Evolutionary conservation across 2,888 invertebrate genomes (phyloP).

Genomic region (Aleiodes alternator): DNA sequence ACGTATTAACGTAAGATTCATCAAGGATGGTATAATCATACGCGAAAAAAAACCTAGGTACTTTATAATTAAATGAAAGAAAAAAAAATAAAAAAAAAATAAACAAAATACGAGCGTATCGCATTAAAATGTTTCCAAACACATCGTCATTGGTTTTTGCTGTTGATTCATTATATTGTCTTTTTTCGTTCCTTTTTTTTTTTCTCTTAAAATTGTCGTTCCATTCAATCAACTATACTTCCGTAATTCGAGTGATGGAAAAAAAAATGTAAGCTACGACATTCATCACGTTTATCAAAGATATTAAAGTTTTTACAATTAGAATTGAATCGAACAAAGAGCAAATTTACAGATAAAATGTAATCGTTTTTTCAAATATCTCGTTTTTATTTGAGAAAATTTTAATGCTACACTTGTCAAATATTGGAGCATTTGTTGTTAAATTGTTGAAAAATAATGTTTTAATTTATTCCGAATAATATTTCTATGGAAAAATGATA

Average conservation of each 20-base stretch:
- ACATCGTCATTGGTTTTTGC: conserved; percentile 73
- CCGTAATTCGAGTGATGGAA: conserved; percentile 52
- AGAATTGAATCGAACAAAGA: conserved; percentile 35
- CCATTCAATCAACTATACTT: conserved; percentile 51
- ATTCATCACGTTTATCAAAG: conserved; percentile 50
- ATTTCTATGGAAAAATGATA: neutral
- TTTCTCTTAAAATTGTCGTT: neutral
- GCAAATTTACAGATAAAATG: conserved; percentile 28
- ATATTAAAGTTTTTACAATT: conserved; percentile 51
- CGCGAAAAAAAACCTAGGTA: conserved; percentile 58
- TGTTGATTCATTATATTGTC: conserved; percentile 62
- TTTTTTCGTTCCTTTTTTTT: conserved; percentile 71
- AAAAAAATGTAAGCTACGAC: conserved; percentile 15
- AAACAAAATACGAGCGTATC: conserved; percentile 68
- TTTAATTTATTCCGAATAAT: conserved; percentile 15
- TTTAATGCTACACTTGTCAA: conserved; percentile 3
- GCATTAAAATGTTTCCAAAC: conserved; percentile 70
- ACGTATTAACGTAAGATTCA: conserved; percentile 73
- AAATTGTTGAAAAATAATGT: neutral
- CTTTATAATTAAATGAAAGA: conserved; percentile 41
- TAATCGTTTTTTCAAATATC: conserved; percentile 20
- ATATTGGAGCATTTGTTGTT: conserved; percentile 4
- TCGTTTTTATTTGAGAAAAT: conserved; percentile 1
- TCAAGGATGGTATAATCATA: conserved; percentile 74
- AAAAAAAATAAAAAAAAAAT: conserved; percentile 30